Conservation (phyloP, 2,888 invertebrate genomes). For the Tribolium freemani region DNA sequence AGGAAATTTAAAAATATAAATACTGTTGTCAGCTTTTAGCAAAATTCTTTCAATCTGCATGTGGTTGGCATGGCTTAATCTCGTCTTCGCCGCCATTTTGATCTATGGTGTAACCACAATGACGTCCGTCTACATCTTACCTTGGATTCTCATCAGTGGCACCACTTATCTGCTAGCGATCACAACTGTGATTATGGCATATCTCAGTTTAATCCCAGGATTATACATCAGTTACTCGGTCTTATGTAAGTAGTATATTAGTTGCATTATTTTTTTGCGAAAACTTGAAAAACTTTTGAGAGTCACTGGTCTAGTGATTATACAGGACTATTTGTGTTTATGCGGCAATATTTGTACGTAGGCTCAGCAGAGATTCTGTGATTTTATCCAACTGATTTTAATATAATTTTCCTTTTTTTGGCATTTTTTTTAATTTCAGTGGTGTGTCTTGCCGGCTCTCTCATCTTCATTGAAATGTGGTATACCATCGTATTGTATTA, state of each 20-base stretch:
- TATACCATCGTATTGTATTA: conserved; percentile 53
- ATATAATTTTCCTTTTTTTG: too few relatives aligned
- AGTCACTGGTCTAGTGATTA: too few relatives aligned
- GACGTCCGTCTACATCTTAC: conserved; percentile 54
- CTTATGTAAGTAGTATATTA: conserved; percentile 15
- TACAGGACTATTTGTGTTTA: too few relatives aligned
- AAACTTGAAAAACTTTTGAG: too few relatives aligned
- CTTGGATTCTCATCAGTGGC: conserved; percentile 56
- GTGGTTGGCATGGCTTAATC: conserved; percentile 56
- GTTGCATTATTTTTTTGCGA: not conserved
- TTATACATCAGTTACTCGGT: conserved; percentile 49
- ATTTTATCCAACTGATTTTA: too few relatives aligned
- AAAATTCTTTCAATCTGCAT: conserved; percentile 55
- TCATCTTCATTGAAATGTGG: conserved; percentile 53
- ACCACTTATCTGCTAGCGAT: conserved; percentile 50
- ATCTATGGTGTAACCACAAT: conserved; percentile 56
- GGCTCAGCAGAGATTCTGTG: too few relatives aligned
- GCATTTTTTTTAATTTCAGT: conserved; percentile 41
- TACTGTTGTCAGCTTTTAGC: conserved; percentile 49
- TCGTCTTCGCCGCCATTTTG: conserved; percentile 52
- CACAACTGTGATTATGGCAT: conserved; percentile 49
- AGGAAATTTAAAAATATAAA: not conserved
- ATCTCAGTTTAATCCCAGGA: conserved; percentile 51
- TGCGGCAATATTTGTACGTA: too few relatives aligned
- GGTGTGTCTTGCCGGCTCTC: conserved; percentile 47